Conservation (phyloP, 2,113 vertebrate genomes). For the Garra rufa region DNA sequence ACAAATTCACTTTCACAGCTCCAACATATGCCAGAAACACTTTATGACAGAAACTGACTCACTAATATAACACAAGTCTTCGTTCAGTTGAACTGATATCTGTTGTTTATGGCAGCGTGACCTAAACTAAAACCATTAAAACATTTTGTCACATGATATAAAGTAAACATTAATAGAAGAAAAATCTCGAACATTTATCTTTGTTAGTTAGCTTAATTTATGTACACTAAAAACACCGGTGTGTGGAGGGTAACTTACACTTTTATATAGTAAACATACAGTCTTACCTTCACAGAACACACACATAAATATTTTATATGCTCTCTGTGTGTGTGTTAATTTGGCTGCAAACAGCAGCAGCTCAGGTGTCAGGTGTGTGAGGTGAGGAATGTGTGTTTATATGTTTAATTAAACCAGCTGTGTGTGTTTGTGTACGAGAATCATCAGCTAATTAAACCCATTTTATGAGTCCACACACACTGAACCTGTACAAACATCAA, state of each 20-base stretch:
- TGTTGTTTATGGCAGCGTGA: neutral
- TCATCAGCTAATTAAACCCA: conserved; percentile 1
- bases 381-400: conserved; percentile 1
- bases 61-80: neutral
- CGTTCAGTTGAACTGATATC: neutral
- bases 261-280: neutral
- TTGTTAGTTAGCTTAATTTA: neutral
- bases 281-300: neutral
- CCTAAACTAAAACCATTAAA: neutral
- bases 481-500: neutral
- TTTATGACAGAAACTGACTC: neutral
- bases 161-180: neutral
- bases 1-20: neutral
- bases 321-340: neutral
- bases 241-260: neutral
- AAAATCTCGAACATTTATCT: neutral
- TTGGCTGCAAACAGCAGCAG: neutral
- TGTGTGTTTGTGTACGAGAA: neutral
- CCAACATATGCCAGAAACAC: neutral
- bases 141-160: too few species aligned
- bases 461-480: neutral
- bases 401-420: conserved; percentile 31
- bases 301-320: neutral
- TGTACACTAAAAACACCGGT: neutral
- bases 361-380: conserved; percentile 23